Conservation (phyloP, 2,113 vertebrate species). For the human (Homo sapiens) region GRCh38 chr19:18798001-18798500, state of each 20-base stretch:
- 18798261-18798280: background rate
- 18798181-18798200: background rate
- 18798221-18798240: background rate
- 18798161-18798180: background rate
- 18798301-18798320: background rate
- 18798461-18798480: background rate
- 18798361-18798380: background rate
- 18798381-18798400: background rate
- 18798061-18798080: background rate
- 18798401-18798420: background rate
- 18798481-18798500: background rate
- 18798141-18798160: background rate
- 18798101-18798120: background rate
- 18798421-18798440: rapidly evolving
- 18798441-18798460: background rate
- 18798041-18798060: no score
- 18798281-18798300: background rate
- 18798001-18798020: background rate
- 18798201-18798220: background rate
- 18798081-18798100: rapidly evolving
- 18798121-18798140: background rate
- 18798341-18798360: background rate
- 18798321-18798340: background rate
- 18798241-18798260: background rate
- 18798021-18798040: background rate